phyloP scores from a whole-genome alignment of 2,797 vertebrate genomes.

The Hyperoplus lanceolatus region DNA sequence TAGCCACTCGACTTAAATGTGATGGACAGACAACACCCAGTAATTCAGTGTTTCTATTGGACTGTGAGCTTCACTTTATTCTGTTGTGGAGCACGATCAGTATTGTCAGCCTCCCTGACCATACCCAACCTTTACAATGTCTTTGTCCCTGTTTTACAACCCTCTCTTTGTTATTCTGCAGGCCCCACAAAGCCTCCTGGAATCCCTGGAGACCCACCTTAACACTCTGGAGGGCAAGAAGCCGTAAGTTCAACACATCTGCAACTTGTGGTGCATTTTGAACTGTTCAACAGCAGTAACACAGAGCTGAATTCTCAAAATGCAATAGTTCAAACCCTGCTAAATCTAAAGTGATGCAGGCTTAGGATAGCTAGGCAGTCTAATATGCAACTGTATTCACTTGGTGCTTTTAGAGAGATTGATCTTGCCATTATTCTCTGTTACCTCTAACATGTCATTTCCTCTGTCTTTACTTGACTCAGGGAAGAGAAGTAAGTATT shows the following conservation, averaged over 20 bases:
- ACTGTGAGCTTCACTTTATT: not conserved
- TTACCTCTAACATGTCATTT: slow-evolving; percentile 51
- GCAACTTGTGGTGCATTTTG: not conserved
- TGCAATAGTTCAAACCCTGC: too few species aligned
- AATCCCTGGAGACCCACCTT: slow-evolving; percentile 98
- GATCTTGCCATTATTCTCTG: not conserved
- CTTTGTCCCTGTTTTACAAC: slow-evolving; percentile 16
- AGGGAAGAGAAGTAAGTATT: slow-evolving; percentile 84
- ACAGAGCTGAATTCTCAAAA: not conserved
- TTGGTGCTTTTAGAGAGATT: not conserved
- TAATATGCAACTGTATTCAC: not conserved
- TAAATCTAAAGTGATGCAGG: not conserved
- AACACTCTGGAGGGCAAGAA: slow-evolving; percentile 99
- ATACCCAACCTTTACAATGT: slow-evolving; percentile 4
- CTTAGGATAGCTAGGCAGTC: not conserved
- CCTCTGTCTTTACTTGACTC: slow-evolving; percentile 54
- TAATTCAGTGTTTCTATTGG: not conserved
- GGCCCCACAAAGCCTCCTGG: slow-evolving; percentile 98
- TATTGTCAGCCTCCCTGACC: slow-evolving; percentile 3
- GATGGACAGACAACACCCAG: not conserved
- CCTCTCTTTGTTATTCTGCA: slow-evolving; percentile 75
- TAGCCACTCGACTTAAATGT: not conserved
- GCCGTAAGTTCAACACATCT: slow-evolving; percentile 83
- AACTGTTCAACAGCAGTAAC: not conserved
- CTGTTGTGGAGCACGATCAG: not conserved